phyloP scores from a whole-genome alignment of 2,888 invertebrate genomes.

The Dendrolimus pini region DNA sequence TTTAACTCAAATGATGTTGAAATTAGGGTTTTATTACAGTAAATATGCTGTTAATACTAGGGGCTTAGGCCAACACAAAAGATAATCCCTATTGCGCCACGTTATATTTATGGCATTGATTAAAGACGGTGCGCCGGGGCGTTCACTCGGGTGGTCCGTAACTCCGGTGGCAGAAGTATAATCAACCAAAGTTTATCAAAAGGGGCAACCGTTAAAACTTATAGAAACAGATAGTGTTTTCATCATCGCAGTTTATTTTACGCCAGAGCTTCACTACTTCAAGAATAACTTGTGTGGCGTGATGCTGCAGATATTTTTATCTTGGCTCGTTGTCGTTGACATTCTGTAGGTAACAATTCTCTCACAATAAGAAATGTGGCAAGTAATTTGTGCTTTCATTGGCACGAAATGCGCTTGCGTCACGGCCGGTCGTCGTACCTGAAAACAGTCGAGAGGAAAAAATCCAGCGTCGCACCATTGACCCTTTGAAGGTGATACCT shows the following conservation, averaged over 20 bases:
- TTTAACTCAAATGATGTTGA: neutral
- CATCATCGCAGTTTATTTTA: constrained; percentile 26
- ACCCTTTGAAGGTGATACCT: constrained; percentile 31
- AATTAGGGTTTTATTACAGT: constrained; percentile 44
- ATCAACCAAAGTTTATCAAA: constrained; percentile 51
- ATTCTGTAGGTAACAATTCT: constrained; percentile 24
- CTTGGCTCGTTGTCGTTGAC: constrained; percentile 37
- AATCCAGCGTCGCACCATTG: constrained; percentile 37
- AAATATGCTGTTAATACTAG: neutral
- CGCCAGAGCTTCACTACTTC: constrained; percentile 18
- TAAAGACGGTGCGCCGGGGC: constrained; percentile 21
- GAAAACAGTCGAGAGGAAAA: constrained; percentile 35
- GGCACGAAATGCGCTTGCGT: constrained; percentile 37
- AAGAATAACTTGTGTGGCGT: constrained; percentile 19
- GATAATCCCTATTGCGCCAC: constrained; percentile 62
- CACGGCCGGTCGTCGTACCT: constrained; percentile 57
- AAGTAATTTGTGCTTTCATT: constrained; percentile 33
- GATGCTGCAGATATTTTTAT: constrained; percentile 32
- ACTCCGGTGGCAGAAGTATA: constrained; percentile 33
- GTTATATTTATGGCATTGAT: constrained; percentile 55
- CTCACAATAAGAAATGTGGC: constrained; percentile 24
- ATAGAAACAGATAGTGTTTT: constrained; percentile 40
- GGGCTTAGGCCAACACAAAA: constrained; percentile 32
- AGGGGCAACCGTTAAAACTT: constrained; percentile 44
- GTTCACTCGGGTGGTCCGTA: constrained; percentile 55